Evolutionary conservation across 2,797 vertebrate species (phyloP).

Genomic region (Oreochromis grahami): DNA sequence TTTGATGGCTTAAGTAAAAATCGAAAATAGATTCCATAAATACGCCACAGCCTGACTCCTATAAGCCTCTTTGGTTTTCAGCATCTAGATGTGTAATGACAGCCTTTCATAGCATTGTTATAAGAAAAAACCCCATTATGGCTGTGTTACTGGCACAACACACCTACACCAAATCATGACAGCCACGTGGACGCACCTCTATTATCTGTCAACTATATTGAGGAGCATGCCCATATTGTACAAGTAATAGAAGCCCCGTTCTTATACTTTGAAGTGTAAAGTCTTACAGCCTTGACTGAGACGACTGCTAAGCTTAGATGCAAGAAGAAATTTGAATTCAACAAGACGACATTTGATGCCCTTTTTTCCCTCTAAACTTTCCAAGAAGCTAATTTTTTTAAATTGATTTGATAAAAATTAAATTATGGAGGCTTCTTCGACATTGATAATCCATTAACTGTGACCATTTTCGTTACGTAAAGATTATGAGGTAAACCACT

Average conservation of each 20-base stretch:
- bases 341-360: background rate
- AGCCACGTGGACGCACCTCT: background rate
- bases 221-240: background rate
- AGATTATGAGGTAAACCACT: background rate
- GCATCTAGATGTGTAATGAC: background rate
- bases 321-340: background rate
- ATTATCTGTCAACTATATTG: background rate
- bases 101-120: background rate
- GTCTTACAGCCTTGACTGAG: background rate
- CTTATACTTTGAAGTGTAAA: background rate
- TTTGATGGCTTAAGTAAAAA: background rate
- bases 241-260: background rate
- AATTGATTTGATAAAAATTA: background rate
- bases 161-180: background rate
- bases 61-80: background rate
- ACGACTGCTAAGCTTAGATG: background rate
- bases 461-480: background rate
- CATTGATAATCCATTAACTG: background rate
- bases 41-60: background rate
- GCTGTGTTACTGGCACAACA: background rate
- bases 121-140: accelerated
- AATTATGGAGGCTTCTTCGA: background rate
- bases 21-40: background rate
- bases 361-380: background rate
- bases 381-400: background rate